phyloP scores from a whole-genome alignment of 2,113 vertebrate species.

The Barbus barbus region DNA sequence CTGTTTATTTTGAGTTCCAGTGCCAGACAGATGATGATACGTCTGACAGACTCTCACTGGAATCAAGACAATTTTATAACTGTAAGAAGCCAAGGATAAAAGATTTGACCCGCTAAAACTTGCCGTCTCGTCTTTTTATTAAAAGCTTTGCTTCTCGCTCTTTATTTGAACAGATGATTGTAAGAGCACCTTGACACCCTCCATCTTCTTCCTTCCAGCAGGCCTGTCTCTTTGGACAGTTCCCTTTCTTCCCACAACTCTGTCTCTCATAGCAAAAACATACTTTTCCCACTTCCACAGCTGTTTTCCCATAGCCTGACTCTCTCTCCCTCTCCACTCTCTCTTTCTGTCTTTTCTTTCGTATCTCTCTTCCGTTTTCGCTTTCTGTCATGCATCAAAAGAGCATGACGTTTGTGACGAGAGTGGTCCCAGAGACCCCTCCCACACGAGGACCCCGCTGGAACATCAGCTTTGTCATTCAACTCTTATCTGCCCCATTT shows the following conservation, averaged over 20 bases:
- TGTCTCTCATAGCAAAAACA: neutral
- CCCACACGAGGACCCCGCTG: constrained; percentile 48
- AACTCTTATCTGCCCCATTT: constrained; percentile 78
- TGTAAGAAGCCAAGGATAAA: neutral
- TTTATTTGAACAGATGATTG: constrained; percentile 37
- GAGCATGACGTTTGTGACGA: constrained; percentile 75
- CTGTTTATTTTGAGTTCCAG: constrained; percentile 8
- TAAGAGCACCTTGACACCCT: constrained; percentile 38
- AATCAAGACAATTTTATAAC: constrained; percentile 22
- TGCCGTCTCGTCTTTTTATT: constrained; percentile 18
- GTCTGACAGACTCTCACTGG: constrained; percentile 10
- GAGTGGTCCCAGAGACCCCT: constrained; percentile 68
- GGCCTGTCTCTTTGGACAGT: constrained; percentile 26
- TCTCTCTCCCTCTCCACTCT: constrained; percentile 28
- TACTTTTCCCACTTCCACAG: constrained; percentile 1
- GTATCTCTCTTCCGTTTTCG: constrained; percentile 49
- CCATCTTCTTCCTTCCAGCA: neutral
- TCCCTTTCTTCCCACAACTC: neutral
- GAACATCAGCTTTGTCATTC: constrained; percentile 68
- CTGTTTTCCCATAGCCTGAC: constrained; percentile 19
- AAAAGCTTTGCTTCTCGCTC: constrained; percentile 16
- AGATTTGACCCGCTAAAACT: constrained; percentile 1
- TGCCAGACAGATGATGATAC: constrained; percentile 16
- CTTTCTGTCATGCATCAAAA: constrained; percentile 68
- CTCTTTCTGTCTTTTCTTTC: constrained; percentile 42